These are phyloP conservation scores for Perizoma flavofasciatum DNA, from an alignment of 2,888 invertebrate species.

Conservation along the genomic window DNA sequence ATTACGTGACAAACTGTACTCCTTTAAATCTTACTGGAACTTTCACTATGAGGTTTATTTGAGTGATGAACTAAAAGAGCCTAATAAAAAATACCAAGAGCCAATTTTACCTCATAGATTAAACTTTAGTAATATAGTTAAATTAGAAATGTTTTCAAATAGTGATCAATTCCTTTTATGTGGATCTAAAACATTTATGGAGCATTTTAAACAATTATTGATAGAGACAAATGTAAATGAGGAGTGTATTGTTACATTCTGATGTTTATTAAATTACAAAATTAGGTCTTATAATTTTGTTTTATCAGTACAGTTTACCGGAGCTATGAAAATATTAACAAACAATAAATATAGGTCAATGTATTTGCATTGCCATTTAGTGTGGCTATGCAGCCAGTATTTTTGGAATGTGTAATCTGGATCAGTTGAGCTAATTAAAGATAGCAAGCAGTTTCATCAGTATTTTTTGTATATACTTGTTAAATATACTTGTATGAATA, in stretches of 20 bases:
- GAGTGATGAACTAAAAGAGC: slow-evolving; percentile 43
- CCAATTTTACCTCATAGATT: slow-evolving; percentile 69
- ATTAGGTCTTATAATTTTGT: too few species aligned
- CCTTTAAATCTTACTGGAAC: slow-evolving; percentile 88
- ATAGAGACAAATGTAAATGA: slow-evolving; percentile 47
- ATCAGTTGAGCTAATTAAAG: too few species aligned
- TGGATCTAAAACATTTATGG: slow-evolving; percentile 84
- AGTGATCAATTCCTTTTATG: slow-evolving; percentile 83
- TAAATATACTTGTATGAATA: too few species aligned
- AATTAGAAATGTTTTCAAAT: slow-evolving; percentile 53
- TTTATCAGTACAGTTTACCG: too few species aligned
- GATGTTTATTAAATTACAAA: slow-evolving; percentile 19
- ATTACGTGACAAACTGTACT: slow-evolving; percentile 85
- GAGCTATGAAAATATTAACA: too few species aligned
- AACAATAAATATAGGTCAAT: too few species aligned
- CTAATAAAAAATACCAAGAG: slow-evolving; percentile 77
- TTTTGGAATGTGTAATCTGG: too few species aligned
- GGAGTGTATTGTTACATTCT: slow-evolving; percentile 68
- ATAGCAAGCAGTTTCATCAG: neutral
- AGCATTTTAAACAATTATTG: slow-evolving; percentile 65
- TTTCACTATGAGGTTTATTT: slow-evolving; percentile 87
- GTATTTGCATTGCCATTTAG: too few species aligned
- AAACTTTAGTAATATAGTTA: slow-evolving; percentile 53
- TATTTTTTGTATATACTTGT: neutral
- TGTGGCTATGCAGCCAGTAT: too few species aligned